Base-by-base conservation (phyloP, 2,888 invertebrate species). In the Spicauda simplicius region DNA sequence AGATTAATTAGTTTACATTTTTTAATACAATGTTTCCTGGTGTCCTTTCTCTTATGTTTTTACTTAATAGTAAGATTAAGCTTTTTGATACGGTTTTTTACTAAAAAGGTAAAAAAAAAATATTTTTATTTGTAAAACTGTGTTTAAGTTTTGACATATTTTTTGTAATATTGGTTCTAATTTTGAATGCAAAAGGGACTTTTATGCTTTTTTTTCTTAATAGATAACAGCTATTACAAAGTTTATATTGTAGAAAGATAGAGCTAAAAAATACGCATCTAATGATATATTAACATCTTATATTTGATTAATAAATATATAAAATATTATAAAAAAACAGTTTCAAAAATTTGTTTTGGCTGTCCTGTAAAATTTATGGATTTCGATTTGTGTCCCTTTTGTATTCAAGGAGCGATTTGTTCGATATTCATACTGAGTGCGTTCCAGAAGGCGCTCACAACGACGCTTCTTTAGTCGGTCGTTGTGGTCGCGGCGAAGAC, bases 121-220 rank as follows among this genome's bases (percentile, higher is more conserved):
- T n/a, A n/a, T n/a, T n/a, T n/a, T 4, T 25, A 25, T 25, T 25
- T 25, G 5, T 4, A 25, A n/a, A 25, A 25, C 2, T 25, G 25
- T 2, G 25, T 25, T 25, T 25, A 4, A 25, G 2, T 25, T 25
- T 69, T 66, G 58, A 66, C 63, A 63, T 66, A 66, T 63, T 69
- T 69, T 68, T 68, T 68, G 62, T 67, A 30, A 68, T 57, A 65
- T 68, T 70, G 55, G 30, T 67, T 62, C 19, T 67, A 65, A 64
- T 69, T 69, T 55, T 64, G 64, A 68, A 59, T 69, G 30, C 68
- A 64, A 68, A 68, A 68, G 59, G 68, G 63, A 64, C 68, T 68
- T 68, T 64, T 63, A 55, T 68, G 68, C 59, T 54, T 63, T 68
- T 63, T 63, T 68, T 48, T 48, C 59, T 59, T 68, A 54, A 68